Evolutionary conservation across 2,113 vertebrate species (phyloP).

Genomic region (Brachyistius frenatus): DNA sequence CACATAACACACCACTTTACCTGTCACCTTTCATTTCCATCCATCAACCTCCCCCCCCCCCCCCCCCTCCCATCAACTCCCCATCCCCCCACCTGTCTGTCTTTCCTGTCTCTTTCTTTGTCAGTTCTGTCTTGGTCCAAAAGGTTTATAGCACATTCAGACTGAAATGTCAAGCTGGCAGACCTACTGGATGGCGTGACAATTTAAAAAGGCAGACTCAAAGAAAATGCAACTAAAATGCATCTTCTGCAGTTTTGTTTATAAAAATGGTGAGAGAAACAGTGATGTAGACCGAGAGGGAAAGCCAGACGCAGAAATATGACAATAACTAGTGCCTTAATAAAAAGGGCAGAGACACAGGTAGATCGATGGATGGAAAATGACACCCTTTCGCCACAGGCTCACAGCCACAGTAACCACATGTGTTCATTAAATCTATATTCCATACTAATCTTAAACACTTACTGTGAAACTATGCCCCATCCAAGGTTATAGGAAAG

Average conservation of each 20-base stretch:
- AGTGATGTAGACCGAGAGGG: neutral
- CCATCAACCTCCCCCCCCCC: neutral
- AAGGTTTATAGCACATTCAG: conserved; percentile 6
- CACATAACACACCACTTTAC: neutral
- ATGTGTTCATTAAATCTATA: conserved; percentile 8
- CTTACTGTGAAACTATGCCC: neutral
- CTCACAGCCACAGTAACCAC: conserved; percentile 13
- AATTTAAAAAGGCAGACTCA: conserved; percentile 25
- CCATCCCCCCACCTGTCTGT: neutral
- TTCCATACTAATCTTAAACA: conserved; percentile 3
- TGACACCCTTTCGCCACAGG: neutral
- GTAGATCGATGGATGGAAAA: conserved; percentile 24
- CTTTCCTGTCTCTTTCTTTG: neutral
- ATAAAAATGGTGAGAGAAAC: conserved; percentile 5
- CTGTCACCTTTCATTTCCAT: neutral
- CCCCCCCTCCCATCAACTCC: too few species aligned
- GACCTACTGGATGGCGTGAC: neutral
- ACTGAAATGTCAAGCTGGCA: conserved; percentile 35
- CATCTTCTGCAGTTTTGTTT: too few species aligned
- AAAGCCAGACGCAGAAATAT: conserved; percentile 2
- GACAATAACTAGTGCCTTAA: neutral
- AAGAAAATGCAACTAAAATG: conserved; percentile 23
- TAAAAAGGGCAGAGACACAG: conserved; percentile 27
- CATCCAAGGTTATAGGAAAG: neutral
- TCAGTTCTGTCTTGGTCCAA: conserved; percentile 1